phyloP scores from a whole-genome alignment of 2,797 vertebrate species.

The Mus minutoides region DNA sequence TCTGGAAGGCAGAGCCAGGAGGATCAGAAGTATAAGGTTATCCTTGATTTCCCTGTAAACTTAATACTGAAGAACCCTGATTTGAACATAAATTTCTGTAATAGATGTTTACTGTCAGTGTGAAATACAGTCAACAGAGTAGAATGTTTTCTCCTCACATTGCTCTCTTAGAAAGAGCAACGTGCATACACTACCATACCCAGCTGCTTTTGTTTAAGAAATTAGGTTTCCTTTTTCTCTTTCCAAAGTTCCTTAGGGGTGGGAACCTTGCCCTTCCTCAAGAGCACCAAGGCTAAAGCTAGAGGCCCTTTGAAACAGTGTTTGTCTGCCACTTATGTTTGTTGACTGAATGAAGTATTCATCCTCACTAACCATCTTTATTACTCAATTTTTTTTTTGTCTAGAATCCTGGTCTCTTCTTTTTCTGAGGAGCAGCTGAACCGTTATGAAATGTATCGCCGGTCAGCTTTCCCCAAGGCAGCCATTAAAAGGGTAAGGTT shows the following conservation, averaged over 20 bases:
- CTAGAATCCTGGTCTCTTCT: slow-evolving; percentile 97
- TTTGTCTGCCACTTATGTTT: slow-evolving; percentile 23
- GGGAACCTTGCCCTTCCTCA: background rate
- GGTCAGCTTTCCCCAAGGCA: slow-evolving; percentile 98
- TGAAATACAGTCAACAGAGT: slow-evolving; percentile 36
- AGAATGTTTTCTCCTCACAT: background rate
- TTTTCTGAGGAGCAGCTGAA: slow-evolving; percentile 99
- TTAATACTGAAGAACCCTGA: background rate
- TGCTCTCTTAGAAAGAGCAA: background rate
- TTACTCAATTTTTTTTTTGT: slow-evolving; percentile 32
- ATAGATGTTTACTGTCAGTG: slow-evolving; percentile 2
- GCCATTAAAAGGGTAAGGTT: slow-evolving; percentile 96
- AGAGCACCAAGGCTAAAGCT: background rate
- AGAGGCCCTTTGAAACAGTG: background rate
- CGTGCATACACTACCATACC: too few species aligned
- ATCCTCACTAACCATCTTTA: slow-evolving; percentile 47
- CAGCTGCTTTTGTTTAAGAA: slow-evolving; percentile 22
- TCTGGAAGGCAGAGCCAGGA: background rate
- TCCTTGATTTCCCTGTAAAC: background rate
- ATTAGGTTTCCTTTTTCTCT: background rate
- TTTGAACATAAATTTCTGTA: slow-evolving; percentile 15
- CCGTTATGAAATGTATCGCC: slow-evolving; percentile 98
- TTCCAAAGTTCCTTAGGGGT: background rate
- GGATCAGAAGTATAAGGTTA: background rate
- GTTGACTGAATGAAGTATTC: background rate